phyloP scores from a whole-genome alignment of 2,113 vertebrate species.

The Pterocles orientalis region DNA sequence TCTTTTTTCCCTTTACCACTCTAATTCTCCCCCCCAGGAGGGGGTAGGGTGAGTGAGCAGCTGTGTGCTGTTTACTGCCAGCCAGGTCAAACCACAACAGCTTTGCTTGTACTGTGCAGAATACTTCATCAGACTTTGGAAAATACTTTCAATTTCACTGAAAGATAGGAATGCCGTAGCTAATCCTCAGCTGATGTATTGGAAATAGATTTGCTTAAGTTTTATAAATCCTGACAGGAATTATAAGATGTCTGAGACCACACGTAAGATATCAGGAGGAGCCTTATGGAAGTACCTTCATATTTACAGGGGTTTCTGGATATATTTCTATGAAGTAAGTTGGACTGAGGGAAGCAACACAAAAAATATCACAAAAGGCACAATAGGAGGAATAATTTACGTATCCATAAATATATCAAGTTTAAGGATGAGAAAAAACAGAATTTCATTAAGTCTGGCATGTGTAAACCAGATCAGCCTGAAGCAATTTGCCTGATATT shows the following conservation, averaged over 20 bases:
- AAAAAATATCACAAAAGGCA: background rate
- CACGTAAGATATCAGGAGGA: background rate
- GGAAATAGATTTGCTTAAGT: background rate
- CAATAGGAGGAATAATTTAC: background rate
- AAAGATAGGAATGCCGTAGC: background rate
- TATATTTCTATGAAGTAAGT: background rate
- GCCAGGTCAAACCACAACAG: too few relatives aligned
- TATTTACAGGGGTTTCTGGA: conserved; percentile 1
- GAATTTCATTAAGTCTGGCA: background rate
- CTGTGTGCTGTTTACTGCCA: too few relatives aligned
- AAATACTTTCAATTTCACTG: background rate
- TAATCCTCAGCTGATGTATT: background rate
- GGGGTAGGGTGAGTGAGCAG: too few relatives aligned
- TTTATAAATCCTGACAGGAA: conserved; percentile 13
- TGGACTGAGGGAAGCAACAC: background rate
- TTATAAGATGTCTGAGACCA: conserved; percentile 18
- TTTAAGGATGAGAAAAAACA: background rate
- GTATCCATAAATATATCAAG: background rate
- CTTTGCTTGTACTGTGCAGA: background rate
- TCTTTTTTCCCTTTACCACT: too few relatives aligned
- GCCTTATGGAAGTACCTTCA: background rate
- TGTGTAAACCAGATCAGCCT: background rate
- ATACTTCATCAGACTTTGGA: background rate
- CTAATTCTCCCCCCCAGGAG: too few relatives aligned
- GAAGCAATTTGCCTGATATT: background rate